These are phyloP conservation scores for Scophthalmus maximus DNA, from an alignment of 2,113 vertebrate genomes.

Conservation along the genomic window DNA sequence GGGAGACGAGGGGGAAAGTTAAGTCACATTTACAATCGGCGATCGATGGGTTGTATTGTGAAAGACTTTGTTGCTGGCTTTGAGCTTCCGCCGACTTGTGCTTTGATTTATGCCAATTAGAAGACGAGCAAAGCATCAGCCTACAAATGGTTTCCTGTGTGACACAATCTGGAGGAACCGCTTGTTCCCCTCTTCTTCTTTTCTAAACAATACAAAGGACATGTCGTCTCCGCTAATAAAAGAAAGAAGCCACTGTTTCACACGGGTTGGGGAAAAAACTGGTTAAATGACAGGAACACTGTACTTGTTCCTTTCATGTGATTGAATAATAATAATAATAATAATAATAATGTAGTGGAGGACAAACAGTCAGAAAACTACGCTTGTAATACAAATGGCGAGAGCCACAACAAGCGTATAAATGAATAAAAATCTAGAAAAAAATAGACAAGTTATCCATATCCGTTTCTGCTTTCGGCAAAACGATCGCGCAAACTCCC, in stretches of 20 bases:
- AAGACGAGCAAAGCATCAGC: constrained; percentile 1
- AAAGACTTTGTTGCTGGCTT: constrained; percentile 14
- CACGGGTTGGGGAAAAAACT: not conserved
- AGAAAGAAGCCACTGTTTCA: constrained; percentile 4
- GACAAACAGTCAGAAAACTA: not conserved
- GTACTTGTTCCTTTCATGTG: constrained; percentile 1
- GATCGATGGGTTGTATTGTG: no score
- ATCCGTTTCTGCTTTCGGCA: constrained; percentile 34
- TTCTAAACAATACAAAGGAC: not conserved
- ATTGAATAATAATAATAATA: constrained; percentile 16
- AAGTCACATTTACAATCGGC: no score
- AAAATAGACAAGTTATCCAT: constrained; percentile 41
- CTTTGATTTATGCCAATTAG: constrained; percentile 49
- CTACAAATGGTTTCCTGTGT: not conserved
- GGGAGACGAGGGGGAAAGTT: no score
- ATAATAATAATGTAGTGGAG: constrained; percentile 4
- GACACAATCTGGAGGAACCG: not conserved
- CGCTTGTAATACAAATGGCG: constrained; percentile 44
- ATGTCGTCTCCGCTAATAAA: constrained; percentile 3
- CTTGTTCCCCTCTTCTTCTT: not conserved
- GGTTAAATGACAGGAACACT: not conserved
- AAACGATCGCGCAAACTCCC: no score
- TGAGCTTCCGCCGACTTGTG: constrained; percentile 50
- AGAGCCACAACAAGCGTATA: constrained; percentile 41
- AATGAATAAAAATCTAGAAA: constrained; percentile 57